These are phyloP conservation scores for Chaunax sp. DNA, from an alignment of 2,797 vertebrate species.

Conservation along the genomic window DNA sequence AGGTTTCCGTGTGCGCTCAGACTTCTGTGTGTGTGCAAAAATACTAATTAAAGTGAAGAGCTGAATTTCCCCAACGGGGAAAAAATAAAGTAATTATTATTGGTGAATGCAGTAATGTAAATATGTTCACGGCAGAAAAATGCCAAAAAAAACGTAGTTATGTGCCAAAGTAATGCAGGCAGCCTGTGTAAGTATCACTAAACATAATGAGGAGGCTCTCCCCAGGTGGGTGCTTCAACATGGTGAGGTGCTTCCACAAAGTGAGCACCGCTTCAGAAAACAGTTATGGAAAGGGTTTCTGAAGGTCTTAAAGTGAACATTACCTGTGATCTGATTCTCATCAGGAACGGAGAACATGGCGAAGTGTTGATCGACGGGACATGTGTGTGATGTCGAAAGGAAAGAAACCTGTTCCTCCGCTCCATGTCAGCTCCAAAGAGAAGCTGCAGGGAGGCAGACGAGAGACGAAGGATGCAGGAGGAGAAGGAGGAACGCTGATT, in stretches of 20 bases:
- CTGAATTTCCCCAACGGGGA: neutral
- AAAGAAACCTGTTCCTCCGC: neutral
- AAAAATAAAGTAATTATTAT: neutral
- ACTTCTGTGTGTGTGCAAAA: neutral
- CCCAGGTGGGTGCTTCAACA: slow-evolving; percentile 41
- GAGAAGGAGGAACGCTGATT: slow-evolving; percentile 37
- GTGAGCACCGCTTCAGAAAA: slow-evolving; percentile 63
- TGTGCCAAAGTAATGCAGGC: neutral
- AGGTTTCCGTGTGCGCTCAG: too few species aligned
- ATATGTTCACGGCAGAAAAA: slow-evolving; percentile 1
- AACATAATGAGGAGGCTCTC: slow-evolving; percentile 29
- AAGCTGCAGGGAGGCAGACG: slow-evolving; percentile 1
- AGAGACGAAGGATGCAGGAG: slow-evolving; percentile 38
- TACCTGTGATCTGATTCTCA: slow-evolving; percentile 73
- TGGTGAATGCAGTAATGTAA: neutral
- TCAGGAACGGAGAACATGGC: slow-evolving; percentile 66
- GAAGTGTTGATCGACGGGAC: slow-evolving; percentile 60
- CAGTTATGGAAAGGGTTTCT: slow-evolving; percentile 62
- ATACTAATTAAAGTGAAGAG: neutral
- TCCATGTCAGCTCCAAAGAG: slow-evolving; percentile 30
- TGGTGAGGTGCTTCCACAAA: slow-evolving; percentile 60
- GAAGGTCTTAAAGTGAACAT: slow-evolving; percentile 73
- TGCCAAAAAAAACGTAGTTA: slow-evolving; percentile 13
- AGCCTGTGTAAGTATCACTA: slow-evolving; percentile 18
- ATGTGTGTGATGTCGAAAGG: slow-evolving; percentile 1